A percentile compares a stretch with the other conserved stretches of the same genome.
Conservation (phyloP, 2,888 invertebrate species). For the Andrena chrysosceles region DNA sequence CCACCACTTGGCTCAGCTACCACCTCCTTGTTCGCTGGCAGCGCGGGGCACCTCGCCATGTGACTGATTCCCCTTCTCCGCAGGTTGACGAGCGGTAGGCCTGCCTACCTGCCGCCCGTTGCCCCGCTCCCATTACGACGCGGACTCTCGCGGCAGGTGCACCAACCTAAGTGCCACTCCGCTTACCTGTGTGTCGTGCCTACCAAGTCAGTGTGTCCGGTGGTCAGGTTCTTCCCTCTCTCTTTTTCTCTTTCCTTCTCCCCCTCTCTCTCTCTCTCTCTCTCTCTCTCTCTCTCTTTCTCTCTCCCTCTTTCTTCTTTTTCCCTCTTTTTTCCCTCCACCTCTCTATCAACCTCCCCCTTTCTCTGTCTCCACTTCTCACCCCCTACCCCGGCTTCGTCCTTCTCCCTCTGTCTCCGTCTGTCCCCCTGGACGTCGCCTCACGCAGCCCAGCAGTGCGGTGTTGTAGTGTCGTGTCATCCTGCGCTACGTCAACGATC, state of each 20-base stretch:
- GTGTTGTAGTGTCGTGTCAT: conserved; percentile 76
- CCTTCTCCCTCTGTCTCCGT: conserved; percentile 60
- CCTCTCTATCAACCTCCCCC: conserved; percentile 23
- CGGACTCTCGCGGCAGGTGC: conserved; percentile 85
- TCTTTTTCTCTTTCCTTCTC: conserved; percentile 53
- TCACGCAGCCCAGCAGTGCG: conserved; percentile 65
- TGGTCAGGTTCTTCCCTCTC: conserved; percentile 73
- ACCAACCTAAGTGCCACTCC: conserved; percentile 83
- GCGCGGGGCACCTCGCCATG: conserved; percentile 80
- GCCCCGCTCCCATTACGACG: conserved; percentile 85
- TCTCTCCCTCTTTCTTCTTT: conserved; percentile 25
- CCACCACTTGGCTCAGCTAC: conserved; percentile 66
- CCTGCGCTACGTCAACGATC: conserved; percentile 73
- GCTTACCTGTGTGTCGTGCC: conserved; percentile 77
- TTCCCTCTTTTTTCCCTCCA: conserved; percentile 9
- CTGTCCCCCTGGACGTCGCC: conserved; percentile 65
- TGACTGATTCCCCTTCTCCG: conserved; percentile 84
- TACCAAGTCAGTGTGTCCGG: conserved; percentile 73
- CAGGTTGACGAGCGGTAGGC: conserved; percentile 83
- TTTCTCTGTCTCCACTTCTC: conserved; percentile 46
- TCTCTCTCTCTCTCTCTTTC: conserved; percentile 18
- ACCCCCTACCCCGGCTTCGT: conserved; percentile 47
- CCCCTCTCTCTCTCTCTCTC: conserved; percentile 25
- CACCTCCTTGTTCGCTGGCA: conserved; percentile 70
- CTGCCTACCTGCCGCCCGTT: conserved; percentile 85